These are phyloP conservation scores for Mugil cephalus DNA, from an alignment of 2,113 vertebrate species.

Conservation along the genomic window DNA sequence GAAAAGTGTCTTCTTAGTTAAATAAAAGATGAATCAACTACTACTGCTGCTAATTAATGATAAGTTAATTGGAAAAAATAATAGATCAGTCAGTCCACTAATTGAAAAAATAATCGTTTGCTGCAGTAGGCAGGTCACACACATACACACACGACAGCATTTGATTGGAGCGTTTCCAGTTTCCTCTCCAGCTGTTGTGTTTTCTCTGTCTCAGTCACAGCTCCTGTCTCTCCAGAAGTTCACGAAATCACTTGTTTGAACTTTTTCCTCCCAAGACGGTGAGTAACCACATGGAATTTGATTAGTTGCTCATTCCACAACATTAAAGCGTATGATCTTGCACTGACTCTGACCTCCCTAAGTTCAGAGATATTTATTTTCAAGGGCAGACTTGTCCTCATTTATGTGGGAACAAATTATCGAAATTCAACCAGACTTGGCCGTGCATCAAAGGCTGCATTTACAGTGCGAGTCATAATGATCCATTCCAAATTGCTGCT, in stretches of 20 bases:
- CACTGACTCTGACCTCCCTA: slow-evolving; percentile 11
- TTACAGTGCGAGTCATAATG: slow-evolving; percentile 12
- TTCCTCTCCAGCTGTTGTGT: not conserved
- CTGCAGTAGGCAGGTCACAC: too few relatives aligned
- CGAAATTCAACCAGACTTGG: slow-evolving; percentile 10
- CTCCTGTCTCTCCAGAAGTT: not conserved
- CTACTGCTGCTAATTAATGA: too few relatives aligned
- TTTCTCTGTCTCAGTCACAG: not conserved
- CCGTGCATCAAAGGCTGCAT: slow-evolving; percentile 19
- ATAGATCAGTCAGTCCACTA: too few relatives aligned
- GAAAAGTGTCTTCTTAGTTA: too few relatives aligned
- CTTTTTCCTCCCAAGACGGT: not conserved
- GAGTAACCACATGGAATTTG: slow-evolving; percentile 5
- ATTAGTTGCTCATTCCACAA: not conserved
- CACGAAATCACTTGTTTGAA: slow-evolving; percentile 6
- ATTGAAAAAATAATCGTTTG: too few relatives aligned
- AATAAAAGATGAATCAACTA: too few relatives aligned
- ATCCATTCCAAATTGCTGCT: not conserved
- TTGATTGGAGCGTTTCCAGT: slow-evolving; percentile 2
- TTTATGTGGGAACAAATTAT: slow-evolving; percentile 27
- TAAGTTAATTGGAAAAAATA: too few relatives aligned
- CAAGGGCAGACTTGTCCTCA: slow-evolving; percentile 18
- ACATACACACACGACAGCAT: too few relatives aligned
- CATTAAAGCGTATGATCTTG: slow-evolving; percentile 22
- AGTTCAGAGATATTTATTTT: not conserved